A percentile compares a stretch with the other conserved stretches of the same genome.
These are phyloP conservation scores for Esox lucius DNA, from an alignment of 2,797 vertebrate species.

Conservation along the genomic window DNA sequence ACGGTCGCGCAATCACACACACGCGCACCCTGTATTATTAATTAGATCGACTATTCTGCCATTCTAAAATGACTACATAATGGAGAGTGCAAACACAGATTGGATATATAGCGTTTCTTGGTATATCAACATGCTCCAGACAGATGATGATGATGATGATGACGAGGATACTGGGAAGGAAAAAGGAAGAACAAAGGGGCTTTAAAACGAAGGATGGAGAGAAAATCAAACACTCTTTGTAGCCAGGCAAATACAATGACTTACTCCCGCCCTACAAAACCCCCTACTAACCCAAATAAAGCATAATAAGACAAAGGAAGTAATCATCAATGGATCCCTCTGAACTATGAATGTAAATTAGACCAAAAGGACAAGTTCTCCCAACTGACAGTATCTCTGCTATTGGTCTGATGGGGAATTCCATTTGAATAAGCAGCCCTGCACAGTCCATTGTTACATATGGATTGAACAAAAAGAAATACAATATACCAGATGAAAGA, in stretches of 20 bases:
- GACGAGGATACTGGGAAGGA: neutral
- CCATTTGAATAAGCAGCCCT: constrained; percentile 9
- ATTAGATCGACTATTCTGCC: constrained; percentile 86
- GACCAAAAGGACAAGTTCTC: constrained; percentile 46
- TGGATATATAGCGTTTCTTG: constrained; percentile 84
- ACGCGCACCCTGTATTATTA: constrained; percentile 88
- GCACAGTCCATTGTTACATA: constrained; percentile 24
- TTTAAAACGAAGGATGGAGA: constrained; percentile 17
- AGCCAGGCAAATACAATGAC: constrained; percentile 54
- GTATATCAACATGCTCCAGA: constrained; percentile 77
- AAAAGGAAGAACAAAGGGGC: neutral
- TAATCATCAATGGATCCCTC: constrained; percentile 52
- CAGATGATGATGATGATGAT: constrained; percentile 54
- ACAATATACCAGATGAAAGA: constrained; percentile 14
- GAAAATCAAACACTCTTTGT: constrained; percentile 37
- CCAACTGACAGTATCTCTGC: constrained; percentile 37
- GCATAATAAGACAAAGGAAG: constrained; percentile 55
- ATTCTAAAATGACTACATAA: constrained; percentile 86
- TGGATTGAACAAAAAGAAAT: constrained; percentile 20
- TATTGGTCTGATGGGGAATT: constrained; percentile 19
- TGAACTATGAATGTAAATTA: constrained; percentile 43
- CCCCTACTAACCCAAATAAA: constrained; percentile 11
- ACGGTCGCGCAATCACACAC: no score
- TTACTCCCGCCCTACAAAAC: constrained; percentile 31
- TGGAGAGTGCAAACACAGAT: constrained; percentile 87